These are phyloP conservation scores for Rhopilema esculentum DNA, from an alignment of 30 jellyfish, hydroid and myxozoan genomes.

Conservation along the genomic window DNA sequence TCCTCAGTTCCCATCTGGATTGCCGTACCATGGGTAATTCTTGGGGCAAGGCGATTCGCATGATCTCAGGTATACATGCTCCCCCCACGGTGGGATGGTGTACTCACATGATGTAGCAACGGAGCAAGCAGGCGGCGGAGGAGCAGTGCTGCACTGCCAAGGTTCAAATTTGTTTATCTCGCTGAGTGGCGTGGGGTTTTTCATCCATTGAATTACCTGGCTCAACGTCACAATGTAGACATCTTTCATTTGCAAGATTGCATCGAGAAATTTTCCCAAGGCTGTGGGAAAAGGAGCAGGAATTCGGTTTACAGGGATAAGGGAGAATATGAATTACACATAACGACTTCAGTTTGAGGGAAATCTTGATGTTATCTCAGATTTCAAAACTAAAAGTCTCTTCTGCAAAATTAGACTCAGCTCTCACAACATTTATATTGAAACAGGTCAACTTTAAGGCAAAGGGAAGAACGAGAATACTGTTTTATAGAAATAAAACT, in stretches of 20 bases:
- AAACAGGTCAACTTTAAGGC: no score
- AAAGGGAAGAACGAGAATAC: no score
- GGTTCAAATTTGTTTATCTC: slow-evolving; percentile 57
- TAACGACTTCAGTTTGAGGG: no score
- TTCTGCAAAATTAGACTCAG: no score
- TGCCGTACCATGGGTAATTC: slow-evolving; percentile 71
- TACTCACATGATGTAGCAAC: slow-evolving; percentile 36
- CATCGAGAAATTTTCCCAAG: slow-evolving; percentile 54
- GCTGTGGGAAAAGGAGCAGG: slow-evolving; percentile 20
- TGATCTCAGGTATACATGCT: slow-evolving; percentile 12
- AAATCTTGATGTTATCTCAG: no score
- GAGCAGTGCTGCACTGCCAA: slow-evolving; percentile 72
- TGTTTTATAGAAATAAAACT: no score
- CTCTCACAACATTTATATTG: no score
- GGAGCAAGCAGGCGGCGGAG: slow-evolving; percentile 60
- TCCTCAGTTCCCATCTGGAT: slow-evolving; percentile 63
- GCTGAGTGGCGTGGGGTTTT: slow-evolving; percentile 70
- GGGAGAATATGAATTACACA: no score
- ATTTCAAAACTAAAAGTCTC: no score
- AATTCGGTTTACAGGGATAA: no score
- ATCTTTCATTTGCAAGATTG: slow-evolving; percentile 43
- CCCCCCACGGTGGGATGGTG: slow-evolving; percentile 12
- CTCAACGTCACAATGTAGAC: slow-evolving; percentile 70
- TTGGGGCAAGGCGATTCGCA: slow-evolving; percentile 58
- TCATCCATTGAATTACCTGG: slow-evolving; percentile 82